Evolutionary conservation across 2,113 vertebrate species (phyloP).

Genomic region (Gnathonemus echidnorhynchus): DNA sequence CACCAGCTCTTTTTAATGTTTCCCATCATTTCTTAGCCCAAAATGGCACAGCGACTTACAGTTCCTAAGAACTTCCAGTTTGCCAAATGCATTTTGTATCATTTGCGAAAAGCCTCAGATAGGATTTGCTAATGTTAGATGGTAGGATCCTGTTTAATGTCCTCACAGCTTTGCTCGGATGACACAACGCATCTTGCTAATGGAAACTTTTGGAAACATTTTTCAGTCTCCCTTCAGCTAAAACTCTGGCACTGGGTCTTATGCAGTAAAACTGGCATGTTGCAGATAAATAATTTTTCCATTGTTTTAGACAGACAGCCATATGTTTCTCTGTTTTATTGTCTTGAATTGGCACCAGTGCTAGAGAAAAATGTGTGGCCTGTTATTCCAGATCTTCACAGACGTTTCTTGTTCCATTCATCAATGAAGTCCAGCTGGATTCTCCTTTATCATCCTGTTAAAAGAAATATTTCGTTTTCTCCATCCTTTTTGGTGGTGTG

Average conservation of each 20-base stretch:
- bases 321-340: conserved; percentile 9
- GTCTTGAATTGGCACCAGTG: background rate
- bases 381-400: background rate
- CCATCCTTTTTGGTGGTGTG: background rate
- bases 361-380: background rate
- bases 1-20: conserved; percentile 12
- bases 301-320: background rate
- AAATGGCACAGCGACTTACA: background rate
- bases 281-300: background rate
- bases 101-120: conserved; percentile 29
- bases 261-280: background rate
- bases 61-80: background rate
- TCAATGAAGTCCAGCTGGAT: background rate
- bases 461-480: background rate
- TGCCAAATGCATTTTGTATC: conserved; percentile 20
- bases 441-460: background rate
- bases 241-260: background rate
- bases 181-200: conserved; percentile 11
- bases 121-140: conserved; percentile 16
- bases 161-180: background rate
- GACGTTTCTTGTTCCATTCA: background rate
- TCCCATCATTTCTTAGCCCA: background rate
- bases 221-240: conserved; percentile 9
- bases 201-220: conserved; percentile 26
- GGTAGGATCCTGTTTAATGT: conserved; percentile 17